Percentiles rank a stretch among this genome's conserved stretches.
phyloP scores from a whole-genome alignment of 2,888 invertebrate species.

The Punctoribates punctum region DNA sequence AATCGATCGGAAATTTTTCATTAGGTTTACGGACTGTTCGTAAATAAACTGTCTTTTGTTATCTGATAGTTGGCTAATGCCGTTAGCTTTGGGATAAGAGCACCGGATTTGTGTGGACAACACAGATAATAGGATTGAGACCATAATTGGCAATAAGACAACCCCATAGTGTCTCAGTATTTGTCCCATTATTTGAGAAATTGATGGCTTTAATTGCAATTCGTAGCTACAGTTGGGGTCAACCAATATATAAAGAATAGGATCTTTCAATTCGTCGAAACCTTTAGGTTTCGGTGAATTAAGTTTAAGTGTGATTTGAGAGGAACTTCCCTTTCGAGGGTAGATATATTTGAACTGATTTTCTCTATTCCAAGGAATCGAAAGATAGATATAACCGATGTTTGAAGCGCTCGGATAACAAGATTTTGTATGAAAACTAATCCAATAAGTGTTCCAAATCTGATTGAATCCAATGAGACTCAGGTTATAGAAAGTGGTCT shows the following conservation, averaged over 20 bases:
- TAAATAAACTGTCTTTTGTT: background rate
- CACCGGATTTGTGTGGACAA: constrained; percentile 40
- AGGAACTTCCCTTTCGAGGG: background rate
- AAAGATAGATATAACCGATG: constrained; percentile 36
- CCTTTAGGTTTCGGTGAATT: constrained; percentile 39
- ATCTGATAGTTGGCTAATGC: too few relatives aligned
- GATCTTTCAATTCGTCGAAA: constrained; percentile 15
- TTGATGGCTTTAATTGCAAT: constrained; percentile 40
- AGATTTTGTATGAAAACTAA: constrained; percentile 33
- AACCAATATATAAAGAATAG: constrained; percentile 44
- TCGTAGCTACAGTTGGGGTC: constrained; percentile 47
- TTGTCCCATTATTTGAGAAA: constrained; percentile 39
- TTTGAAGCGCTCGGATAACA: constrained; percentile 40
- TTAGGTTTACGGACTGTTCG: background rate
- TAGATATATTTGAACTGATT: constrained; percentile 23
- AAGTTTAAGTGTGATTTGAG: constrained; percentile 38
- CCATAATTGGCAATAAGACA: constrained; percentile 38
- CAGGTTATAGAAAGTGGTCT: constrained; percentile 45
- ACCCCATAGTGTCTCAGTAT: constrained; percentile 40
- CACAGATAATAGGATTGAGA: constrained; percentile 35
- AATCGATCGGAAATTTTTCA: background rate
- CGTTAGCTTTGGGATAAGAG: too few relatives aligned
- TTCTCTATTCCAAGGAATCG: constrained; percentile 38
- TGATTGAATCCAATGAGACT: constrained; percentile 42
- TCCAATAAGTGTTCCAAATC: constrained; percentile 43